Base-by-base conservation (phyloP, 2,888 invertebrate genomes). In the Drosophila mettleri region DNA sequence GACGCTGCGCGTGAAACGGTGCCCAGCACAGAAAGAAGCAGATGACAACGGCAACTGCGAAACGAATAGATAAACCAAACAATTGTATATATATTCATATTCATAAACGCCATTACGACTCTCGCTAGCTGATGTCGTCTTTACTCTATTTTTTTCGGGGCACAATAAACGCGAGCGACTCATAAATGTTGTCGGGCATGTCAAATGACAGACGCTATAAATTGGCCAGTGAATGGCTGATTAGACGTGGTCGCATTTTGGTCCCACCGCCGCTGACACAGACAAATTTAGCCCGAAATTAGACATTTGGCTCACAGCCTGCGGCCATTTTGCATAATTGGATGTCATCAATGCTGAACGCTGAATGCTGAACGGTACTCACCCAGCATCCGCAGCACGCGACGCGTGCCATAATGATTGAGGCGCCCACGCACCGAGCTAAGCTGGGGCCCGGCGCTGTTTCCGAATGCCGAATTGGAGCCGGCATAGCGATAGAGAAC, bases 11-110 rank as follows among this genome's bases (percentile, higher is more conserved):
- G 92, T 98, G 98, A 93, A 98, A 98, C 1, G 98, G 98, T 0
- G 96, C 97, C 97, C 97, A 97, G 92, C 97, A 98, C 29, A 97
- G 93, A 93, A 96, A 97, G 92, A 97, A 97, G 1, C 98, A 97
- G 84, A 97, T 96, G 63, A 98, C 98, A 3, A 98, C 96, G 61
- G 97, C 97, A 86, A 96, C 96, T 96, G 94, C 36, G 82, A 79
- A 18, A 16, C 34, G 39, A 45, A 41, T n/a, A 62, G 34, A 45
- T 57, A 62, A 51, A 38, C 52, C 31, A 52, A 69, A 31, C 60
- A 62, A 67, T 62, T 62, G 54, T 57, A 67, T 59, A 33, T 43
- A 16, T 68, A 54, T 66, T 39, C 58, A 41, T 60, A 43, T 59
- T 52, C 64, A 58, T 49, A 39, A 45, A 45, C 22, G n/a, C 9